These are phyloP conservation scores for Ascaphus truei DNA, from an alignment of 2,113 vertebrate genomes.

Conservation along the genomic window DNA sequence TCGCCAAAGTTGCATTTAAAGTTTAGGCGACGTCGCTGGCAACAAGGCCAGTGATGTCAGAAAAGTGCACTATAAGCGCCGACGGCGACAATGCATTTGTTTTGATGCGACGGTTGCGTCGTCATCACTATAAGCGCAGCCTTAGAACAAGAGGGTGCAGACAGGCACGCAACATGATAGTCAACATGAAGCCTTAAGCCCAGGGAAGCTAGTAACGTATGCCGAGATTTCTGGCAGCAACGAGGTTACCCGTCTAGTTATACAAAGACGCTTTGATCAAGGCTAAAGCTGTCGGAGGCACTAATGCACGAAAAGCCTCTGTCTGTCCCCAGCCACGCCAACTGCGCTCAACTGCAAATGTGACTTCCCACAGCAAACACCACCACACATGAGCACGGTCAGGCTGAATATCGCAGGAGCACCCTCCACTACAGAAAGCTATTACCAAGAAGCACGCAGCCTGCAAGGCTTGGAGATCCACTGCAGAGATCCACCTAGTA, in stretches of 20 bases:
- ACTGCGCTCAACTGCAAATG: not conserved
- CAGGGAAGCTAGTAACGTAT: no score
- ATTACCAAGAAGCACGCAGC: conserved; percentile 44
- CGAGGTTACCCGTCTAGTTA: not conserved
- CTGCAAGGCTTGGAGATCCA: conserved; percentile 50
- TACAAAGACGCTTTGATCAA: not conserved
- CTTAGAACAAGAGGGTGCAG: no score
- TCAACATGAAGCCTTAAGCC: not conserved
- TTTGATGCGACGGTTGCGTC: no score
- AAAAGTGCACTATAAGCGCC: no score
- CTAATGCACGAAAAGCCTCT: not conserved
- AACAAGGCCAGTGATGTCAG: no score
- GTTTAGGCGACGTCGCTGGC: no score
- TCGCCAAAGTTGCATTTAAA: conserved; percentile 26
- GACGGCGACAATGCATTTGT: no score
- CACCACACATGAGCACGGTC: no score
- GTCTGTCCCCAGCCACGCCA: not conserved
- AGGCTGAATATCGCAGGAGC: not conserved
- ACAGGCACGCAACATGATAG: no score
- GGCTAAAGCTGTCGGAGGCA: not conserved
- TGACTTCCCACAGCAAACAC: not conserved
- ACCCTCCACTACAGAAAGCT: conserved; percentile 36
- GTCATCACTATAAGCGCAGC: no score
- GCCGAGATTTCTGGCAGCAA: not conserved
- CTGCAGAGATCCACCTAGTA: conserved; percentile 27